Evolutionary conservation across 2,797 vertebrate species (phyloP).

Genomic region (Xiphorhynchus erythropygius): DNA sequence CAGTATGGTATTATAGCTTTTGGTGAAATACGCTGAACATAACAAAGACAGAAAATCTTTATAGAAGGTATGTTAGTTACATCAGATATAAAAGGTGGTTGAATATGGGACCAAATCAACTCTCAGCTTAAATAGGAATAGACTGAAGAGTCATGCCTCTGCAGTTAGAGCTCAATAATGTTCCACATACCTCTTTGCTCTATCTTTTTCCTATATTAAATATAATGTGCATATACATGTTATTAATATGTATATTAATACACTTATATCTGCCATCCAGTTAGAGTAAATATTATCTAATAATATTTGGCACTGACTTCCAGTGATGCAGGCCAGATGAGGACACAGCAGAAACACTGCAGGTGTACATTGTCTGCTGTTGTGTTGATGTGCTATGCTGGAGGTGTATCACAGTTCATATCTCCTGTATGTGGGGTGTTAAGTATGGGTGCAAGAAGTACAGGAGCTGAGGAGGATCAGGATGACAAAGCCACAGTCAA

Average conservation of each 20-base stretch:
- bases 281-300: not conserved
- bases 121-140: not conserved
- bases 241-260: not conserved
- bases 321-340: not conserved
- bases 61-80: not conserved
- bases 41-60: not conserved
- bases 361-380: rapidly evolving
- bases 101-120: not conserved
- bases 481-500: not conserved
- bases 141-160: not conserved
- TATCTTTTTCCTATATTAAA: not conserved
- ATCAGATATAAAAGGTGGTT: not conserved
- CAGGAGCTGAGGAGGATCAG: not conserved
- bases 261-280: not conserved
- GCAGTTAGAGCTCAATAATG: not conserved
- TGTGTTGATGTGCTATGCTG: not conserved
- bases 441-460: not conserved
- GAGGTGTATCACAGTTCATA: not conserved
- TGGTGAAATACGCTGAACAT: not conserved
- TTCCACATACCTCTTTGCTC: not conserved
- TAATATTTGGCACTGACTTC: not conserved
- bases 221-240: not conserved
- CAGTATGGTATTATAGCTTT: not conserved
- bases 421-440: not conserved
- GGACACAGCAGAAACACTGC: not conserved